Evolutionary conservation across 2,113 vertebrate species (phyloP).

Genomic region (Bujurquina vittata): DNA sequence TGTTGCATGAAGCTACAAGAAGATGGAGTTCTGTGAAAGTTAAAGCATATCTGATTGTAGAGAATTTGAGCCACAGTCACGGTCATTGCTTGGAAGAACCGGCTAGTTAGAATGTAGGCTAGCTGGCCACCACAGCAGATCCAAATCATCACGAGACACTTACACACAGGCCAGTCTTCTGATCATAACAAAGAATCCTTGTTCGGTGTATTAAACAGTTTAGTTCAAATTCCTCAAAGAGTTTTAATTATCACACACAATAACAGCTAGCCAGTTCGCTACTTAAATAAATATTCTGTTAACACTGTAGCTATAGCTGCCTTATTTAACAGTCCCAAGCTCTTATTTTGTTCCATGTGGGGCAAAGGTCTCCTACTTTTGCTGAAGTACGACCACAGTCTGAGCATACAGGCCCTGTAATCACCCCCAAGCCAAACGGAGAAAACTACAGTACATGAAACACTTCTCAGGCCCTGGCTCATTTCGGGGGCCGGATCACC

Average conservation of each 20-base stretch:
- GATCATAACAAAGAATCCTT: slow-evolving; percentile 63
- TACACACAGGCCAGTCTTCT: slow-evolving; percentile 34
- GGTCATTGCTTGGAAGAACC: slow-evolving; percentile 24
- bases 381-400: slow-evolving; percentile 4
- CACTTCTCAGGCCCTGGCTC: not conserved
- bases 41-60: slow-evolving; percentile 15
- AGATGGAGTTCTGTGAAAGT: slow-evolving; percentile 26
- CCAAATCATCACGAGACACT: slow-evolving; percentile 65
- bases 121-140: slow-evolving; percentile 4
- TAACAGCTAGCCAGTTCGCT: not conserved
- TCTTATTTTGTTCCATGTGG: not conserved
- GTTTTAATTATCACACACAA: not conserved
- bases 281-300: slow-evolving; percentile 1
- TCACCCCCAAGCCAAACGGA: not conserved
- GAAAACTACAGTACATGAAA: not conserved
- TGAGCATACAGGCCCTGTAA: not conserved
- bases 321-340: not conserved
- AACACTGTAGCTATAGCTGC: not conserved
- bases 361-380: not conserved
- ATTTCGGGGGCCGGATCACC: slow-evolving; percentile 16
- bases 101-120: slow-evolving; percentile 8
- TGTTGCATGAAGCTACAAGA: not conserved
- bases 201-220: slow-evolving; percentile 50
- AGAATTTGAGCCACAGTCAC: slow-evolving; percentile 17
- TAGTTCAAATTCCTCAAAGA: slow-evolving; percentile 18